Base-by-base conservation (phyloP, 2,797 vertebrate species). In the Lepilemur septentrionalis region DNA sequence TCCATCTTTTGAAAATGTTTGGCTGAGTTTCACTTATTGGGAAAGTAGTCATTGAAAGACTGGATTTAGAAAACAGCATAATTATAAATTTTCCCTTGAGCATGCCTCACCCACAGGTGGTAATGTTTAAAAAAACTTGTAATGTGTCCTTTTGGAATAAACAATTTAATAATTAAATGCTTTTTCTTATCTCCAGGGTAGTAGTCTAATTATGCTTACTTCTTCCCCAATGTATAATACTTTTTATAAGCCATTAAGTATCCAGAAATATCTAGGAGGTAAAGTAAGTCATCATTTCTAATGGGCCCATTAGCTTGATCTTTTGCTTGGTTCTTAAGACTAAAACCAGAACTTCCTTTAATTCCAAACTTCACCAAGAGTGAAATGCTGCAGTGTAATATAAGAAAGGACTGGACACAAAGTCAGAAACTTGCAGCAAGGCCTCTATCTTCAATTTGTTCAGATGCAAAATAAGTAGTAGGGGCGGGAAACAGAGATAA, bases 41-140 rank as follows among this genome's bases (percentile, higher is more conserved):
- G 46, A 96, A 97, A 89, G 15, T 17, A 95, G 30, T 79, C 35
- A 59, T 9, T 84, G 57, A 95, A 89, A 55, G n/a, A 0, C 4
- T 81, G 46, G 59, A 93, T 91, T 93, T 78, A 65, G 69, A 52
- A 90, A 95, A 84, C 78, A 79, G 7, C 23, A 76, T 90, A 92
- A 93, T 95, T 94, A 85, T 82, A 94, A 78, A 96, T 94, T 89
- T 93, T 91, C 88, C 95, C 83, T 86, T 76, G 80, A 87, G 65
- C 7, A 18, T 87, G 76, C 70, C 20, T 93, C 22, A 20, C 12
- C 52, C 59, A 92, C 69, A 97, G 81, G 72, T 90, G 83, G 78
- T 96, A 96, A 96, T 32, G 67, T 93, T 93, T 90, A 96, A 88
- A 96, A 96, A 96, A 87, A 72, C 55, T 82, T 92, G 13, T 75